These are phyloP conservation scores for Phylloscopus collybita DNA, from an alignment of 2,797 vertebrate species.

Conservation along the genomic window DNA sequence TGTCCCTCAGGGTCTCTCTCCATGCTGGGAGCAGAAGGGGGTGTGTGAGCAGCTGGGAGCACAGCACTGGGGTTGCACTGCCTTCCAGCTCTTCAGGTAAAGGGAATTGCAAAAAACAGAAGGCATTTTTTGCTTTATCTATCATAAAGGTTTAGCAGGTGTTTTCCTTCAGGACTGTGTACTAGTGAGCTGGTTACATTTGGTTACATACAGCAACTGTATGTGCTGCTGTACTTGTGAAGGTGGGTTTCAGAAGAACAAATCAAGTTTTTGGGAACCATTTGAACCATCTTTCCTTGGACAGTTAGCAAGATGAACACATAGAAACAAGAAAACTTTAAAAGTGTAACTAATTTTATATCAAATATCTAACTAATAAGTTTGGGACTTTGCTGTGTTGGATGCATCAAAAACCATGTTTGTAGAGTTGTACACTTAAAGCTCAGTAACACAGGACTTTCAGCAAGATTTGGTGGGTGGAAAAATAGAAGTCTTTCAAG, in stretches of 20 bases:
- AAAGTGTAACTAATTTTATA: neutral
- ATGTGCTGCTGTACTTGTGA: neutral
- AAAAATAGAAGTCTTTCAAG: neutral
- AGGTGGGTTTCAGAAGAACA: neutral
- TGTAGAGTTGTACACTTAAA: neutral
- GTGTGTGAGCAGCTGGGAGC: neutral
- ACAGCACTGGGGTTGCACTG: neutral
- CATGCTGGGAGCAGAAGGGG: neutral
- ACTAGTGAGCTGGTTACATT: neutral
- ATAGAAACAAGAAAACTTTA: neutral
- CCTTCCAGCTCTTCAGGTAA: neutral
- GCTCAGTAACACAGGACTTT: neutral
- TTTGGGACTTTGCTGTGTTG: neutral
- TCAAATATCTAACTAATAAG: neutral
- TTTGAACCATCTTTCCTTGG: neutral
- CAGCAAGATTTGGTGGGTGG: neutral
- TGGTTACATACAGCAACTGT: neutral
- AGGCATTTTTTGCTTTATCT: neutral
- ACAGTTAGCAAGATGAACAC: neutral
- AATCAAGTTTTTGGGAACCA: neutral
- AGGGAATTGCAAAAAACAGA: neutral
- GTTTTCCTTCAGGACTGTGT: neutral
- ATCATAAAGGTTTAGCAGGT: neutral
- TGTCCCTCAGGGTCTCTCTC: neutral
- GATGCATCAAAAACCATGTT: neutral